A percentile compares a stretch with the other conserved stretches of the same genome.
Conservation (phyloP, 2,888 invertebrate genomes). For the Cyclophora albipunctata region DNA sequence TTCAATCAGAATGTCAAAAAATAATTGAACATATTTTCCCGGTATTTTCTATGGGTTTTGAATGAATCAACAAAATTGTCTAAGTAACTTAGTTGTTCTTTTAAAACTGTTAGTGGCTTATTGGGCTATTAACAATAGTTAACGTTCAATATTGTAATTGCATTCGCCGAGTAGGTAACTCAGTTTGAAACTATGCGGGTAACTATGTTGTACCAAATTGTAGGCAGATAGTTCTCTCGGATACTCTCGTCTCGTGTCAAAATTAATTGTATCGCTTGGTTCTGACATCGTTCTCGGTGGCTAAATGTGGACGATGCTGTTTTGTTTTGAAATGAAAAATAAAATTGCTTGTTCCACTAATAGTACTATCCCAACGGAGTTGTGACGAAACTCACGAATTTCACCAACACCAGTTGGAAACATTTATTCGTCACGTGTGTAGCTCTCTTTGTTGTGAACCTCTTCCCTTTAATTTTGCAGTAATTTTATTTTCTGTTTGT, state of each 20-base stretch:
- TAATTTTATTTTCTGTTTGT: neutral
- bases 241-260: neutral
- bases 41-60: too few species aligned
- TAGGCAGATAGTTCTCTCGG: too few species aligned
- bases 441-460: neutral
- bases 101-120: too few species aligned
- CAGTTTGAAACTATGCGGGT: too few species aligned
- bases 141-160: too few species aligned
- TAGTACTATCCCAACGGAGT: constrained; percentile 10
- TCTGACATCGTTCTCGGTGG: constrained; percentile 1
- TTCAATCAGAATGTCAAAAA: too few species aligned
- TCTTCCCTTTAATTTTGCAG: neutral
- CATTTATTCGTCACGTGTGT: neutral
- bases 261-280: neutral
- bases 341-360: constrained; percentile 25
- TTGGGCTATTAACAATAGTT: too few species aligned
- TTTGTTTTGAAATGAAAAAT: constrained; percentile 18
- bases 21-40: too few species aligned
- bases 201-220: too few species aligned
- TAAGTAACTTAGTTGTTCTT: too few species aligned
- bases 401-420: neutral
- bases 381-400: neutral
- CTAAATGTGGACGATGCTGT: constrained; percentile 15
- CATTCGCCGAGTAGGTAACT: too few species aligned
- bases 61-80: too few species aligned